Percentiles rank a stretch among this genome's conserved stretches.
phyloP scores from a whole-genome alignment of 92 coral and sea anemone genomes.

The Galaxea fascicularis region DNA sequence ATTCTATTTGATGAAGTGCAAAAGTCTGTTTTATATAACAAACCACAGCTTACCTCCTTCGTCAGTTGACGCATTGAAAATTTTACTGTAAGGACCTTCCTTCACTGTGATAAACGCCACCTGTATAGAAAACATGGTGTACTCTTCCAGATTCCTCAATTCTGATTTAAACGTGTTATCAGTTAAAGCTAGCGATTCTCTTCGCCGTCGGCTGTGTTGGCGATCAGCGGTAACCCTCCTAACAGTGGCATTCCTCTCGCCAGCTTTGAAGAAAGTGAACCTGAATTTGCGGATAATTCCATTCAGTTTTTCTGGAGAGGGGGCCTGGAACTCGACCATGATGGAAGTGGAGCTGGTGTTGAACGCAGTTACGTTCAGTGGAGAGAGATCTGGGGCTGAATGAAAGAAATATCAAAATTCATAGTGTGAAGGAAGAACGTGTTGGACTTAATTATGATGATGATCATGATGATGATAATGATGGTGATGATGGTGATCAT shows the following conservation, averaged over 20 bases:
- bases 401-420: background rate
- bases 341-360: constrained; percentile 79
- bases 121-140: constrained; percentile 42
- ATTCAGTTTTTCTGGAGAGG: constrained; percentile 25
- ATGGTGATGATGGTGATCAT: too few species aligned
- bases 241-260: background rate
- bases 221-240: too few species aligned
- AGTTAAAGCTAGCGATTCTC: constrained; percentile 12
- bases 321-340: constrained; percentile 58
- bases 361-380: constrained; percentile 59
- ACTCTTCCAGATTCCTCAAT: constrained; percentile 35
- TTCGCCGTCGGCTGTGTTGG: constrained; percentile 13
- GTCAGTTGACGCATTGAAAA: constrained; percentile 45
- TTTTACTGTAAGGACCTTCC: constrained; percentile 57
- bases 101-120: constrained; percentile 50
- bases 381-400: constrained; percentile 64
- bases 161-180: background rate
- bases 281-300: constrained; percentile 58
- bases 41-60: constrained; percentile 48
- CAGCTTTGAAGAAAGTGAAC: constrained; percentile 26
- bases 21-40: background rate
- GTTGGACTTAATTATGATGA: too few species aligned
- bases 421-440: background rate
- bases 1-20: background rate
- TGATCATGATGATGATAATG: too few species aligned